Percentiles rank a stretch among this genome's conserved stretches.
phyloP scores from a whole-genome alignment of 2,797 vertebrate species.

The Chromobotia macracanthus region DNA sequence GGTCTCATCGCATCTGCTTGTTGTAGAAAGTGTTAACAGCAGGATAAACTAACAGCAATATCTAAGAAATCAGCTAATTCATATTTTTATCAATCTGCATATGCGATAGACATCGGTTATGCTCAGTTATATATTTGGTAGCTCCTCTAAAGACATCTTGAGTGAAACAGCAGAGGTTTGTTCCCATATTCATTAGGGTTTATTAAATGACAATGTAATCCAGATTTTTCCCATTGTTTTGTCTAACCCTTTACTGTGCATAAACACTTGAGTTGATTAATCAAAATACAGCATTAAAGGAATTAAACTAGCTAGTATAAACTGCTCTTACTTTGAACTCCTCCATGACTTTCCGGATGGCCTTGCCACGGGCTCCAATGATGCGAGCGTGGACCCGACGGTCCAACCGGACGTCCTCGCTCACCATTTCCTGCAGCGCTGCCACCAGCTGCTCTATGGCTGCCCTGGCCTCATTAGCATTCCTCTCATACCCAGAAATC shows the following conservation, averaged over 20 bases:
- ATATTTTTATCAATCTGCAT: too few relatives aligned
- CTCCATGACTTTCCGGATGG: conserved; percentile 82
- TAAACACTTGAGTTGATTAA: not conserved
- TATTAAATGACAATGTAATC: not conserved
- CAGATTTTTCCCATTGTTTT: not conserved
- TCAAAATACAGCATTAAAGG: not conserved
- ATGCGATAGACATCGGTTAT: too few relatives aligned
- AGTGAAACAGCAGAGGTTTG: too few relatives aligned
- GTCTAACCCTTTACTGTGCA: not conserved
- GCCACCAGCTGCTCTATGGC: conserved; percentile 79
- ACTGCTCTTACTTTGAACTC: conserved; percentile 77
- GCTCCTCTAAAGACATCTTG: too few relatives aligned
- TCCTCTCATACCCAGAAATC: conserved; percentile 80
- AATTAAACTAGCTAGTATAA: not conserved
- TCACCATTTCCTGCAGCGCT: conserved; percentile 81
- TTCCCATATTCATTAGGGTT: too few relatives aligned
- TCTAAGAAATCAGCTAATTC: too few relatives aligned
- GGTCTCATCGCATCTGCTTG: too few relatives aligned
- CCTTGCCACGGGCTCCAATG: conserved; percentile 80
- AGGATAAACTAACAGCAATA: too few relatives aligned
- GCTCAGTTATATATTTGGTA: too few relatives aligned
- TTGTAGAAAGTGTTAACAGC: too few relatives aligned
- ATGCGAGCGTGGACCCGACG: conserved; percentile 79
- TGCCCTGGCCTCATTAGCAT: conserved; percentile 72
- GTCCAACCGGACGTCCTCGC: conserved; percentile 77